Conservation (phyloP, 2,888 invertebrate species). For the Himalopsyche japonica region DNA sequence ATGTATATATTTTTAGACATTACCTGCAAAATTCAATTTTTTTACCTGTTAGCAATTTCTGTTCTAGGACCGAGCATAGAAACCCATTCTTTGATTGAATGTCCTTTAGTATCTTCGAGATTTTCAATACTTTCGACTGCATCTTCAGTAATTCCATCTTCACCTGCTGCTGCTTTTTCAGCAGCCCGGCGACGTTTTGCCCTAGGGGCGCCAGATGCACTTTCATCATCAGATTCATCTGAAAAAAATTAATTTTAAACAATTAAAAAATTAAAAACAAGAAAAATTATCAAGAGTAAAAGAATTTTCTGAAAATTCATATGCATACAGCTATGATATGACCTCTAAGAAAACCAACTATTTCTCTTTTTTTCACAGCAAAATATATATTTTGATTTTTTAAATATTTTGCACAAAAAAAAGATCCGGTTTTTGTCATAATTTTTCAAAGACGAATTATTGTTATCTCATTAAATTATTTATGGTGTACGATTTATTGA, state of each 20-base stretch:
- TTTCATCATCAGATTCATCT: conserved; percentile 83
- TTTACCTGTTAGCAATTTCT: conserved; percentile 88
- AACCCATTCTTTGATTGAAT: conserved; percentile 95
- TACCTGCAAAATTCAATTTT: not conserved
- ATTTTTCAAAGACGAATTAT: too few species aligned
- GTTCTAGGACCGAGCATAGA: conserved; percentile 92
- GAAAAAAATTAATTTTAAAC: not conserved
- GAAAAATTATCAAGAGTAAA: too few species aligned
- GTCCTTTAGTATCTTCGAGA: conserved; percentile 95
- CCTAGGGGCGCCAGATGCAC: conserved; percentile 62
- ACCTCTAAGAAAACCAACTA: too few species aligned
- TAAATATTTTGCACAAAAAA: not conserved
- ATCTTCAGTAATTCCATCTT: conserved; percentile 75
- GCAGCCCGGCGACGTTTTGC: conserved; percentile 74
- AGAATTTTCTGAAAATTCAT: too few species aligned
- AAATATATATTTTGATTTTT: too few species aligned
- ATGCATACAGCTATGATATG: too few species aligned
- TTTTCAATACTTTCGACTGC: conserved; percentile 95
- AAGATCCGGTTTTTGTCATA: too few species aligned
- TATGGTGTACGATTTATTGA: too few species aligned
- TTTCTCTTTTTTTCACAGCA: too few species aligned
- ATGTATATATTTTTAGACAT: too few species aligned
- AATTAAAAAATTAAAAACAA: too few species aligned
- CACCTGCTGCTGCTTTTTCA: conserved; percentile 87
- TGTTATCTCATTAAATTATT: too few species aligned